Conservation (phyloP, 2,888 invertebrate genomes). For the Melieria omissa region DNA sequence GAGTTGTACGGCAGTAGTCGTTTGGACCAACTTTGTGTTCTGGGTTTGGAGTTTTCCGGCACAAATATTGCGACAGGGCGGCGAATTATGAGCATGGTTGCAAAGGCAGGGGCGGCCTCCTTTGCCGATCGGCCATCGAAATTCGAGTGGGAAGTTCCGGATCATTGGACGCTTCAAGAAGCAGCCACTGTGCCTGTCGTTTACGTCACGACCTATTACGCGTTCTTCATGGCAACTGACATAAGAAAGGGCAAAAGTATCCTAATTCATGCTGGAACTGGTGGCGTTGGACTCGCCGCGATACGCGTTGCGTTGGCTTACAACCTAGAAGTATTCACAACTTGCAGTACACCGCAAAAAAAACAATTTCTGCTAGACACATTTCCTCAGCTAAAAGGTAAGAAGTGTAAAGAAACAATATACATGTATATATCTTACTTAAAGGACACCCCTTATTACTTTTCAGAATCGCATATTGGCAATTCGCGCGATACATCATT, state of each 20-base stretch:
- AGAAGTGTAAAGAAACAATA: background rate
- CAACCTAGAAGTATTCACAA: constrained; percentile 76
- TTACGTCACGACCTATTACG: constrained; percentile 75
- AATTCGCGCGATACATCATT: constrained; percentile 89
- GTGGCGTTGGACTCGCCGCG: constrained; percentile 83
- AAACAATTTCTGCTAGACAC: constrained; percentile 71
- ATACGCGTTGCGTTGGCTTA: constrained; percentile 75
- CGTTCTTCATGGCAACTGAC: constrained; percentile 63
- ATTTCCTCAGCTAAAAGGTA: constrained; percentile 71
- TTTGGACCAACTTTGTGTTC: constrained; percentile 74
- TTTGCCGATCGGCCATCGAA: constrained; percentile 54
- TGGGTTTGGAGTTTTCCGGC: constrained; percentile 78
- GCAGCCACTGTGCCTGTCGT: constrained; percentile 85
- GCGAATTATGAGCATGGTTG: constrained; percentile 74
- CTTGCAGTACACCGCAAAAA: constrained; percentile 76
- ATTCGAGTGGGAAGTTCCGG: constrained; percentile 76
- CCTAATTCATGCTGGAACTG: constrained; percentile 73
- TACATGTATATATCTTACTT: background rate
- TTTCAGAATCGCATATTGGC: constrained; percentile 75
- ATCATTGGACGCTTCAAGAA: constrained; percentile 78
- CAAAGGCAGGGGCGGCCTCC: constrained; percentile 70
- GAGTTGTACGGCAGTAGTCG: constrained; percentile 80
- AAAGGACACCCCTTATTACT: background rate
- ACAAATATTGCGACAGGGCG: constrained; percentile 69
- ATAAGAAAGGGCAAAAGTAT: constrained; percentile 65